A percentile compares a stretch with the other conserved stretches of the same genome.
Evolutionary conservation across 1,140 invertebrate genomes (phyloP).

Genomic region (Coptotermes formosanus): DNA sequence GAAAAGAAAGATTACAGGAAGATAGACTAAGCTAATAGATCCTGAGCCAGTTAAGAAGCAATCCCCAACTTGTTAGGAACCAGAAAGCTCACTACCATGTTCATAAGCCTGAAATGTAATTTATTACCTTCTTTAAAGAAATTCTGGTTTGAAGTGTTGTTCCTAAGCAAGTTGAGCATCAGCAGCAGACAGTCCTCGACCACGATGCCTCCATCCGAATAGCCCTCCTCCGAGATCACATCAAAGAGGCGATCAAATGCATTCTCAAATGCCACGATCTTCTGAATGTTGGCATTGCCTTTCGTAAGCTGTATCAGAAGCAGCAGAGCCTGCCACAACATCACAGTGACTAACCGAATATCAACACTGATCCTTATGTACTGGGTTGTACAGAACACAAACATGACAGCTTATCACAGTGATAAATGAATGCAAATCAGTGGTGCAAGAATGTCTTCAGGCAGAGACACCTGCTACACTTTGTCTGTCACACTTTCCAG

Average conservation of each 20-base stretch:
- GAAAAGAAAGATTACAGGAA: too few relatives aligned
- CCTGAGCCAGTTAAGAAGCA: too few relatives aligned
- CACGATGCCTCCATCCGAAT: conserved; percentile 93
- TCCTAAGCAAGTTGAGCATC: conserved; percentile 90
- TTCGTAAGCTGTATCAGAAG: conserved; percentile 93
- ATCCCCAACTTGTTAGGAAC: conserved; percentile 21
- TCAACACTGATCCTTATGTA: too few relatives aligned
- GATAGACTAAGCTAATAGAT: too few relatives aligned
- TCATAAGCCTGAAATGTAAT: too few relatives aligned
- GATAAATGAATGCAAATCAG: too few relatives aligned
- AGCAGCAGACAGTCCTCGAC: conserved; percentile 97
- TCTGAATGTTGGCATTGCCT: conserved; percentile 97
- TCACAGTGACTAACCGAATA: too few relatives aligned
- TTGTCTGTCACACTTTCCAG: too few relatives aligned
- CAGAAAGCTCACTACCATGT: conserved; percentile 32
- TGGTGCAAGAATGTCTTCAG: too few relatives aligned
- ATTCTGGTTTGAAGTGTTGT: conserved; percentile 97
- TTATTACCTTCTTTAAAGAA: conserved; percentile 91
- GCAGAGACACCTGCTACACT: too few relatives aligned
- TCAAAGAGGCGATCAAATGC: conserved; percentile 95
- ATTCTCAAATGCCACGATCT: conserved; percentile 99
- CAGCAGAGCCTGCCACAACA: conserved; percentile 66
- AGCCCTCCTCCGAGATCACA: conserved; percentile 90
- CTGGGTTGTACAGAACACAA: too few relatives aligned
- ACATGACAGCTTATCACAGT: too few relatives aligned